Evolutionary conservation across 2,113 vertebrate species (phyloP), one percentile per base, ranked within the genome.

Genomic region (Pelobates fuscus): DNA sequence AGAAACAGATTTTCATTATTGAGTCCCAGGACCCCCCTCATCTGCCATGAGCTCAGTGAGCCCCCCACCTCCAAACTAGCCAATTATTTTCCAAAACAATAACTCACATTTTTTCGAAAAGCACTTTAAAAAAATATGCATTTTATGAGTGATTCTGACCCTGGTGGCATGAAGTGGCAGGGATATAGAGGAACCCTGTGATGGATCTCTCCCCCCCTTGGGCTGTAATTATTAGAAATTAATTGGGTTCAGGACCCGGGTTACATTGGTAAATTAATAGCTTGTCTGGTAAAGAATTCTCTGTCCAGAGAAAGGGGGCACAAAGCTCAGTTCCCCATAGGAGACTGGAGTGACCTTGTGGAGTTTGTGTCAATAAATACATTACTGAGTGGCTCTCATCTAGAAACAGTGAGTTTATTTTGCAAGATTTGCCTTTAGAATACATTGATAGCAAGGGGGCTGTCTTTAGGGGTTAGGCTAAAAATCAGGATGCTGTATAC

Each of bases 201-300:
- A 37, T 37, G 85, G 82, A 90, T 91, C 89, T 85, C 84, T 88
- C 83, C 88, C 86, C 91, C 91, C 93, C 88, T 88, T 92, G 91
- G 92, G 92, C 89, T 93, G 92, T 91, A 95, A 95, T 96, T 95
- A 97, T 95, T 94, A 94, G 90, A 94, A 93, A 96, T 95, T 94
- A 96, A 97, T 95, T 94, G 93, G 91, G 93, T 94, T 94, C 93
- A 92, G 85, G 93, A 93, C 93, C 92, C 88, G 84, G 86, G 87
- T 89, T 89, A 87, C 86, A 88, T 82, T 85, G 90, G 88, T 88
- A 92, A 94, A 94, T 93, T 89, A 93, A 90, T 89, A 92, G 88
- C 89, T 92, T 89, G 88, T 94, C 91, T 91, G 80, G 86, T 87
- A 85, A 89, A 87, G 87, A 92, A 90, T 90, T 86, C 87, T 86